Evolutionary conservation across 2,888 invertebrate species (phyloP).

Genomic region (Carabus problematicus): DNA sequence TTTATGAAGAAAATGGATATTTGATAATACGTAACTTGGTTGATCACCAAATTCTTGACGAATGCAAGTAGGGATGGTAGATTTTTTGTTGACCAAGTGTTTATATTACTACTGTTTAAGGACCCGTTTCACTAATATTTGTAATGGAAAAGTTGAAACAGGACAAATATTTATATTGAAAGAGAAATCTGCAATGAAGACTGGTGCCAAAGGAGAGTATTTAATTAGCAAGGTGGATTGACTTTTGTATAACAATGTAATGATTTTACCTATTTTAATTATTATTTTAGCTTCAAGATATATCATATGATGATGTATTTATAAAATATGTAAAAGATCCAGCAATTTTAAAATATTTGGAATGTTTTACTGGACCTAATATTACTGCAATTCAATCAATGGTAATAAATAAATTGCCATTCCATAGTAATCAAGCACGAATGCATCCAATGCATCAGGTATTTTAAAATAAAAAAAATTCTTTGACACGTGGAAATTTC

Average conservation of each 20-base stretch:
- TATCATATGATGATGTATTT: slow-evolving; percentile 75
- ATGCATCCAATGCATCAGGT: slow-evolving; percentile 76
- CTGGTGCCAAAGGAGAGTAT: slow-evolving; percentile 68
- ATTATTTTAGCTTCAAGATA: slow-evolving; percentile 70
- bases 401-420: slow-evolving; percentile 91
- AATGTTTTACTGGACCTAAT: slow-evolving; percentile 76
- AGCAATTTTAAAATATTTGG: slow-evolving; percentile 71
- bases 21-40: slow-evolving; percentile 78
- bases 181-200: slow-evolving; percentile 70
- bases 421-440: slow-evolving; percentile 67
- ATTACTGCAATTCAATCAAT: slow-evolving; percentile 82
- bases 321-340: slow-evolving; percentile 71
- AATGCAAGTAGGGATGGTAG: slow-evolving; percentile 65
- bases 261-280: slow-evolving; percentile 8
- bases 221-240: slow-evolving; percentile 71
- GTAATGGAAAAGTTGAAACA: slow-evolving; percentile 65
- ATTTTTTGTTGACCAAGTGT: slow-evolving; percentile 2
- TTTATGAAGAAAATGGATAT: slow-evolving; percentile 84
- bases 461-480: slow-evolving; percentile 39
- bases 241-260: too few relatives aligned
- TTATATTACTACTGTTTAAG: slow-evolving; percentile 57
- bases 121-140: slow-evolving; percentile 73
- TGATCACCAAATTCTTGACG: slow-evolving; percentile 69
- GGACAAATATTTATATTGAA: slow-evolving; percentile 70
- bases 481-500: too few relatives aligned